Evolutionary conservation across 2,113 vertebrate genomes (phyloP), one percentile per base, ranked within the genome.

Genomic region (Nestor notabilis): DNA sequence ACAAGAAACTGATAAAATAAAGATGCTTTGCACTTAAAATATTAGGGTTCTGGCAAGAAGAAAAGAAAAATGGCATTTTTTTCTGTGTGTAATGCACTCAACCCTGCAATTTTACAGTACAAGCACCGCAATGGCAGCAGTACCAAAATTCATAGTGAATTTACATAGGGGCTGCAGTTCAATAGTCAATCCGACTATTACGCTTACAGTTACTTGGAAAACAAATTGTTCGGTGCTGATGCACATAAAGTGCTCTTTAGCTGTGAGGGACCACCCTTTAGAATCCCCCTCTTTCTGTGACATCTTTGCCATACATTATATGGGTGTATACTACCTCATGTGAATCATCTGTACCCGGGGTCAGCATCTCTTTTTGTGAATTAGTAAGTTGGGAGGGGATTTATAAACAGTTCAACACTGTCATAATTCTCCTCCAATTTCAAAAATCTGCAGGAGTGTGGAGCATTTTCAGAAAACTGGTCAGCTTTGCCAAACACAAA

Each of bases 11-110:
- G 17, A 61, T 43, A 41, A 71, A 81, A 93, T 92, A 83, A 87
- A 82, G 69, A 66, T 37, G 14, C 46, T 84, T 87, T 79, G 9
- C 10, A 13, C 46, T 79, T 82, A 60, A 90, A 87, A 87, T 87
- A 75, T 74, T 29, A 89, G 25, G 33, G 76, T 69, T 47, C 52
- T 65, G 23, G 80, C 41, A 76, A 82, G n/a, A 72, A 17, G 29
- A 94, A 24, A 89, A 83, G 65, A 69, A 89, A 96, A 92, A 79
- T 43, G 83, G 23, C n/a, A 37, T 5, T 72, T 95, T 85, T 92
- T 94, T 68, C 31, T 56, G 10, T 52, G 61, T 63, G 69, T 79
- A 89, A 85, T 24, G 8, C 20, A 87, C 44, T 25, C 47, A 75
- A 15, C 13, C 29, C 31, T 64, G 39, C 46, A 49, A 76, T 93